phyloP scores from a whole-genome alignment of 2,113 vertebrate genomes.

The Pao palembangensis region DNA sequence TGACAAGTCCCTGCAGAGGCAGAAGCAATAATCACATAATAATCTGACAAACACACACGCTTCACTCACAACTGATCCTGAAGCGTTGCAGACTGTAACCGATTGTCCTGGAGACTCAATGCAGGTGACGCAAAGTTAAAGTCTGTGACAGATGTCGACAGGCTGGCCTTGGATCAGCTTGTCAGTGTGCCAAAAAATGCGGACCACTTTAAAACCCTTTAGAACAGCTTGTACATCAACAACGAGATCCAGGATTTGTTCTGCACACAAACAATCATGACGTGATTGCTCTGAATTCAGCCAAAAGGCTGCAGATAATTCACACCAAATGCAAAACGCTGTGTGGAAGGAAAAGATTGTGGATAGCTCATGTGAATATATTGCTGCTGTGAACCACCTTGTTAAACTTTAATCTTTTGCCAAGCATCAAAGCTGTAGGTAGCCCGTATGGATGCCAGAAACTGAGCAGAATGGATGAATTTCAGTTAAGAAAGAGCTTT shows the following conservation, averaged over 20 bases:
- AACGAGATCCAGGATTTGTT: slow-evolving; percentile 3
- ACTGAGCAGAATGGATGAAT: no score
- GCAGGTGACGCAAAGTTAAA: not conserved
- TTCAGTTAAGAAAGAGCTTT: no score
- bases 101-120: slow-evolving; percentile 4
- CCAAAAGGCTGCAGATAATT: not conserved
- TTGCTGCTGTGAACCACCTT: slow-evolving; percentile 8
- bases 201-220: not conserved
- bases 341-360: no score
- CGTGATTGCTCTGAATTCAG: not conserved
- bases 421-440: not conserved
- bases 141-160: slow-evolving; percentile 9
- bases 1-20: no score
- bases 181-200: not conserved
- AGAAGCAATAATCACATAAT: no score
- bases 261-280: slow-evolving; percentile 3
- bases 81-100: not conserved
- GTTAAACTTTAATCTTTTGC: slow-evolving; percentile 30
- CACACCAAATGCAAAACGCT: not conserved
- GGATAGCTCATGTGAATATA: slow-evolving; percentile 12
- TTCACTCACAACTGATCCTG: slow-evolving; percentile 8
- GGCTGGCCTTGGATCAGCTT: slow-evolving; percentile 2
- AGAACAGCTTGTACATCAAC: slow-evolving; percentile 5
- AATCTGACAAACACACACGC: not conserved
- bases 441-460: not conserved